A percentile compares a stretch with the other conserved stretches of the same genome.
These are phyloP conservation scores for Cirrhinus molitorella DNA, from an alignment of 2,797 vertebrate genomes.

Conservation along the genomic window DNA sequence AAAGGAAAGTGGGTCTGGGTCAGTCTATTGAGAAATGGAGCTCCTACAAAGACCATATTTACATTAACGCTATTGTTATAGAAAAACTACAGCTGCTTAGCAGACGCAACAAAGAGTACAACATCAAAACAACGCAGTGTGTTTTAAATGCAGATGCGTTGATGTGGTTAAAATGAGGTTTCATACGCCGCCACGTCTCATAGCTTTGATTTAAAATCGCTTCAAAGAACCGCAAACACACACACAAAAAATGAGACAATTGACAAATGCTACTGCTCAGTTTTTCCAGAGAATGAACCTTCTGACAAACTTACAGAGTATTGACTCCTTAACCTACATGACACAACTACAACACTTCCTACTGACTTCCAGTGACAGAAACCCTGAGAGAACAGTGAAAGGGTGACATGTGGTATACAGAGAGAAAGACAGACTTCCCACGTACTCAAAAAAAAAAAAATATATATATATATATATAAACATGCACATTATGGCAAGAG, in stretches of 20 bases:
- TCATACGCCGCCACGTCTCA: background rate
- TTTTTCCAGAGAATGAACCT: background rate
- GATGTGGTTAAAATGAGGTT: conserved; percentile 26
- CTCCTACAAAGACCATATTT: conserved; percentile 1
- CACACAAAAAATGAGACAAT: background rate
- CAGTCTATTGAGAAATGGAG: conserved; percentile 8
- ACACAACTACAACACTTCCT: conserved; percentile 26
- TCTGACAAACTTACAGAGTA: background rate
- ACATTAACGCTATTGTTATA: background rate
- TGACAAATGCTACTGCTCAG: background rate
- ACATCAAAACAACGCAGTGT: background rate
- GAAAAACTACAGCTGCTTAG: background rate
- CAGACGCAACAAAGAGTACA: background rate
- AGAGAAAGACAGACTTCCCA: background rate
- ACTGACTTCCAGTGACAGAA: background rate
- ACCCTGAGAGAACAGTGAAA: conserved; percentile 5
- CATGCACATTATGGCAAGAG: background rate
- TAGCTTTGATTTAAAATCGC: background rate
- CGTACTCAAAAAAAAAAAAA: background rate
- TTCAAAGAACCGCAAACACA: background rate
- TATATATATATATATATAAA: background rate
- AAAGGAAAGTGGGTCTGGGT: background rate
- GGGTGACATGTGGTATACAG: background rate
- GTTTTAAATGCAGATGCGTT: conserved; percentile 2
- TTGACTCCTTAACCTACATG: background rate